Percentiles rank a stretch among this genome's conserved stretches.
Evolutionary conservation across 2,113 vertebrate genomes (phyloP).

Genomic region (Saccopteryx bilineata): DNA sequence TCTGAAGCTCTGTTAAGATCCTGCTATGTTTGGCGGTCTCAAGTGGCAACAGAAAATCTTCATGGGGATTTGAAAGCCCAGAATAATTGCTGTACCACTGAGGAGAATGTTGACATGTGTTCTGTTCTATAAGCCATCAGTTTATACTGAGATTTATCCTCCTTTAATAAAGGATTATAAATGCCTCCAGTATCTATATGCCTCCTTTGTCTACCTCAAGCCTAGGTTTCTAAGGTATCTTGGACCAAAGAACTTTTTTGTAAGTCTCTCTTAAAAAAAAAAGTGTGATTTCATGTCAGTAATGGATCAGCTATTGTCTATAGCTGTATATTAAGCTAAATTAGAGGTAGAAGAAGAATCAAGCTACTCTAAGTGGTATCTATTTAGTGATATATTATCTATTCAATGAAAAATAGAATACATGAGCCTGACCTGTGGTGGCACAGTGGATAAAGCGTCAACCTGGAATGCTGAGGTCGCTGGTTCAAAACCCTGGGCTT

Average conservation of each 20-base stretch:
- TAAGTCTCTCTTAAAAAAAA: not conserved
- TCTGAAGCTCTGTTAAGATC: accelerated
- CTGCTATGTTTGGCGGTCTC: not conserved
- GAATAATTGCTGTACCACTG: accelerated
- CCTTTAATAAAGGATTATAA: not conserved
- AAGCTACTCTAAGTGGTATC: not conserved
- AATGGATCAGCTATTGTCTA: not conserved
- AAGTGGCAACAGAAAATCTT: not conserved
- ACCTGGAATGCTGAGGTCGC: no score
- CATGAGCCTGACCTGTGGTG: not conserved
- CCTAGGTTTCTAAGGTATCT: not conserved
- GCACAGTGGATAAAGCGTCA: no score
- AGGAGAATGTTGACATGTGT: not conserved
- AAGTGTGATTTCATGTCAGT: no score
- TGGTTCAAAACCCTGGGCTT: no score
- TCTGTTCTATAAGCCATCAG: not conserved
- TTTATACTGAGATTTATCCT: not conserved
- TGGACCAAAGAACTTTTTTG: not conserved
- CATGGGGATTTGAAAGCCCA: not conserved
- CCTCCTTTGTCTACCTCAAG: not conserved
- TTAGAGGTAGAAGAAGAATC: not conserved
- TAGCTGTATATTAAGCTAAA: not conserved
- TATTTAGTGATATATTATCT: not conserved
- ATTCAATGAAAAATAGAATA: not conserved
- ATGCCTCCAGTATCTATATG: not conserved